Base-by-base conservation (phyloP, 1,140 invertebrate genomes). In the Drosophila bocqueti region DNA sequence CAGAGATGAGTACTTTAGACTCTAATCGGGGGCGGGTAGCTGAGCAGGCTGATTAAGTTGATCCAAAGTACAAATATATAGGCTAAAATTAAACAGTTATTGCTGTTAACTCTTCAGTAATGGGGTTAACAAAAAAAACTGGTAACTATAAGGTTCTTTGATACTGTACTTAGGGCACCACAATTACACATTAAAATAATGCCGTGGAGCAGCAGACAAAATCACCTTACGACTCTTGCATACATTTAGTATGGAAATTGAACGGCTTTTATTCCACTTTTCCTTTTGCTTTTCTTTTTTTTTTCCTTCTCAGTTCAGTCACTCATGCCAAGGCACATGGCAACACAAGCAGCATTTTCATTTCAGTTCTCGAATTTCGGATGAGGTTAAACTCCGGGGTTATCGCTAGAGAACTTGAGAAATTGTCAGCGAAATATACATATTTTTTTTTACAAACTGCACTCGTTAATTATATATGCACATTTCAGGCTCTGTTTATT, bases 211-310 rank as follows among this genome's bases (percentile, higher is more conserved):
- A 34, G 68, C 43, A 34, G 68, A 55, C 36, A 43, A 65, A 43
- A 64, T 68, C 74, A 77, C 75, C 75, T 61, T 57, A 69, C 45
- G 75, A 69, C 74, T 69, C 45, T 46, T 61, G 85, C 72, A 89
- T 89, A 85, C 31, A 89, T 90, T 89, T 59, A 2, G 54, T 79
- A 89, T 89, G 81, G 61, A 79, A 89, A 90, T 89, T 61, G 4
- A 43, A 66, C 45, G 34, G 54, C 64, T 46, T 63, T 50, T 45
- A 45, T 45, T 64, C n/a, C 31, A 71, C 63, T 59, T 66, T 50
- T 76, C 24, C 43, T 57, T 36, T 52, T 31, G 9, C 43, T 42
- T 55, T 60, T 42, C 24, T 38, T 26, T 24, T n/a, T 31, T 1
- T 16, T 31, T 15, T 9, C 7, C 46, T 29, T 43, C 66, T 59